These are phyloP conservation scores for Kryphioiulus occultus DNA, from an alignment of 2,888 invertebrate genomes.

Conservation along the genomic window DNA sequence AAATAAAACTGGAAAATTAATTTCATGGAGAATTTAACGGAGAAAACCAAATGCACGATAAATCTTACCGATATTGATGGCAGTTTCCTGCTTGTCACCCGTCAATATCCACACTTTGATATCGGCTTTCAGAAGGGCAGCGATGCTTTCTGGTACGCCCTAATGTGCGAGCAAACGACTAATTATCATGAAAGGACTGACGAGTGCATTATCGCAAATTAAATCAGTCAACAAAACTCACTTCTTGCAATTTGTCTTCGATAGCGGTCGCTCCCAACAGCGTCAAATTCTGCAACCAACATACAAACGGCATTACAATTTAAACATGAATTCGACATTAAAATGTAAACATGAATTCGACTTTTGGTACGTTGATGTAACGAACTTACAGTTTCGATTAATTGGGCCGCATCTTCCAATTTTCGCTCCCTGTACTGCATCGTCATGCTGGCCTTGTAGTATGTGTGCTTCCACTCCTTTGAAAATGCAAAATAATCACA, in stretches of 20 bases:
- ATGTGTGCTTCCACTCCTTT: conserved; percentile 83
- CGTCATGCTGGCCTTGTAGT: conserved; percentile 83
- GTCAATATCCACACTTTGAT: conserved; percentile 98
- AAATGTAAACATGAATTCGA: no score
- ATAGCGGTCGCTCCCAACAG: conserved; percentile 96
- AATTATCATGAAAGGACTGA: conserved; percentile 51
- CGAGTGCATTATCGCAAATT: neutral
- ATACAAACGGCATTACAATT: conserved; percentile 42
- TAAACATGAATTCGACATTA: no score
- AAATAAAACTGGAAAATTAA: neutral
- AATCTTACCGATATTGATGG: conserved; percentile 86
- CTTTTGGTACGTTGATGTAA: neutral
- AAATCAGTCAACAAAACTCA: neutral
- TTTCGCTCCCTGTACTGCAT: conserved; percentile 86
- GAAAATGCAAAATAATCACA: neutral
- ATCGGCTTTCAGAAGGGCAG: conserved; percentile 88
- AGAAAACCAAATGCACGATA: conserved; percentile 14
- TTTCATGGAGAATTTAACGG: no score
- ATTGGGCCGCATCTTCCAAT: conserved; percentile 88
- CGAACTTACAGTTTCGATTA: conserved; percentile 76
- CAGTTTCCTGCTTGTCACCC: conserved; percentile 99
- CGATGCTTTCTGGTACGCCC: conserved; percentile 94
- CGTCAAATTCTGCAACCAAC: conserved; percentile 72
- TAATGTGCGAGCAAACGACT: conserved; percentile 59
- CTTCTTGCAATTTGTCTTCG: conserved; percentile 92